phyloP scores from a whole-genome alignment of 2,888 invertebrate species.

The Xestia xanthographa region DNA sequence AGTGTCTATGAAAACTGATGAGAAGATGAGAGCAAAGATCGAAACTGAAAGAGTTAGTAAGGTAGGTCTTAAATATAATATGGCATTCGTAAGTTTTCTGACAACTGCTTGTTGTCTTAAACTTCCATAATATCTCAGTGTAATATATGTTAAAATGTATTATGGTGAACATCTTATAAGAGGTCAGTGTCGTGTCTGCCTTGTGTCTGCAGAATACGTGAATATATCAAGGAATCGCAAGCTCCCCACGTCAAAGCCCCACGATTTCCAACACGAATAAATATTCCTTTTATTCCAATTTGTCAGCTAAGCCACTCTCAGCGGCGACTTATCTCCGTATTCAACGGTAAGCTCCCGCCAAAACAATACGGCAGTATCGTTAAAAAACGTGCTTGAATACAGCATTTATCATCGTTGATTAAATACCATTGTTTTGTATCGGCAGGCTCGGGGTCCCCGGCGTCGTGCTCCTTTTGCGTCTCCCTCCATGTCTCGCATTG shows the following conservation, averaged over 20 bases:
- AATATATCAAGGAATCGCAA: slow-evolving; percentile 76
- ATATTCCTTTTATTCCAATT: slow-evolving; percentile 91
- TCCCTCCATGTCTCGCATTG: slow-evolving; percentile 86
- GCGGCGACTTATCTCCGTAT: slow-evolving; percentile 89
- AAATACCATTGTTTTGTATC: slow-evolving; percentile 91
- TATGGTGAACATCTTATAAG: slow-evolving; percentile 53
- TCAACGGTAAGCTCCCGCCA: slow-evolving; percentile 89
- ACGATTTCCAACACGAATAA: slow-evolving; percentile 86
- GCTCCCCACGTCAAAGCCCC: slow-evolving; percentile 71
- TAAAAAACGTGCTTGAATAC: slow-evolving; percentile 90
- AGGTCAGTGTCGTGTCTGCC: slow-evolving; percentile 68
- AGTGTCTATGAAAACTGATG: neutral
- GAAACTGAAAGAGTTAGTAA: neutral
- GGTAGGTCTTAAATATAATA: neutral
- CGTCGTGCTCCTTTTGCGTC: slow-evolving; percentile 86
- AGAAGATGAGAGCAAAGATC: neutral
- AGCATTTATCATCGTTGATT: slow-evolving; percentile 91
- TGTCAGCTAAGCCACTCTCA: slow-evolving; percentile 90
- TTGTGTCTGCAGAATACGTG: slow-evolving; percentile 74
- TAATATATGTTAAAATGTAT: slow-evolving; percentile 33
- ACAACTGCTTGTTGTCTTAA: slow-evolving; percentile 4
- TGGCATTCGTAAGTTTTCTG: neutral
- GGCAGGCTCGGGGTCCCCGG: slow-evolving; percentile 86
- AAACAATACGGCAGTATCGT: slow-evolving; percentile 90
- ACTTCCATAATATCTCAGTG: neutral